Evolutionary conservation across 1,140 invertebrate species (phyloP).

Genomic region (Triops cancriformis): DNA sequence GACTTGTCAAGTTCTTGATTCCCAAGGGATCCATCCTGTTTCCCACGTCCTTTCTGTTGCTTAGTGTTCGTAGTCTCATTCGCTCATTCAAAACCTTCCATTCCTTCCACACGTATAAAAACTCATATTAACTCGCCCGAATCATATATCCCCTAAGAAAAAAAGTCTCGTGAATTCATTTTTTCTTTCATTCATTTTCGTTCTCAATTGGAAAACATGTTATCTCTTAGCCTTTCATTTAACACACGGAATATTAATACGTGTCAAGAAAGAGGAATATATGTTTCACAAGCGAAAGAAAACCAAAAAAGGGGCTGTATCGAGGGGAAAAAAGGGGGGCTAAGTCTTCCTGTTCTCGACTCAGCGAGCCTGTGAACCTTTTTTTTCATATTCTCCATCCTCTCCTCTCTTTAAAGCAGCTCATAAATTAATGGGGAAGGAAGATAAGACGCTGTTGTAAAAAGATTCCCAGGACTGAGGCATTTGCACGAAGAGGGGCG

Average conservation of each 20-base stretch:
- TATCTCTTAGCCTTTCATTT: too few relatives aligned
- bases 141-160: too few relatives aligned
- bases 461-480: background rate
- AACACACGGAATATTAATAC: background rate
- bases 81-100: background rate
- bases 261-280: background rate
- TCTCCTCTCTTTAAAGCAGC: slow-evolving; percentile 1
- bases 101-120: too few relatives aligned
- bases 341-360: slow-evolving; percentile 6
- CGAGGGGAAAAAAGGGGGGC: background rate
- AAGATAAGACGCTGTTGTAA: slow-evolving; percentile 13
- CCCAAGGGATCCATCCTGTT: slow-evolving; percentile 12
- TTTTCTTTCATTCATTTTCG: too few relatives aligned
- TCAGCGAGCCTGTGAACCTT: slow-evolving; percentile 8
- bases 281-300: background rate
- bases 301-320: background rate
- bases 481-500: background rate
- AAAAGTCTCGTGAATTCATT: too few relatives aligned
- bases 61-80: background rate
- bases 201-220: too few relatives aligned
- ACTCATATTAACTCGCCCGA: too few relatives aligned
- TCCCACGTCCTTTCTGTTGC: slow-evolving; percentile 1
- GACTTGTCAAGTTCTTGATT: slow-evolving; percentile 1
- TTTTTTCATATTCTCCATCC: background rate
- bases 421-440: slow-evolving; percentile 14